These are phyloP conservation scores for Ferrisia virgata DNA, from an alignment of 2,888 invertebrate species.

Conservation along the genomic window DNA sequence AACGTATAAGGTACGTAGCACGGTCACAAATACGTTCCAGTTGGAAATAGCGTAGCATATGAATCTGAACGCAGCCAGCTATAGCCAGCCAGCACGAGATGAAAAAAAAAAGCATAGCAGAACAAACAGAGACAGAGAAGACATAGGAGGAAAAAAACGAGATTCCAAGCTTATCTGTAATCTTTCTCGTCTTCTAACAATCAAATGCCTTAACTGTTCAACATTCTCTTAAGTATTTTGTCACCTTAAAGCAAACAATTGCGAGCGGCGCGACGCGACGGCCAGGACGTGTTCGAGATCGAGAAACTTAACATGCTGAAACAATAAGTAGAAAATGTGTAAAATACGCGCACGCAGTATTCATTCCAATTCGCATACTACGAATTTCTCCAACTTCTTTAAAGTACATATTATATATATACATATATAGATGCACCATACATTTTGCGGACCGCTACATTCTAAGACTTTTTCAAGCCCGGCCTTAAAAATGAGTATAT, in stretches of 20 bases:
- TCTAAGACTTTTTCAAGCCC: no score
- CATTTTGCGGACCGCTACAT: no score
- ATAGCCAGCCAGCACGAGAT: no score
- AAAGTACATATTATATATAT: neutral
- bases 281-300: neutral
- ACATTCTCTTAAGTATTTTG: constrained; percentile 42
- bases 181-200: constrained; percentile 40
- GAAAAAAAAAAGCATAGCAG: no score
- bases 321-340: constrained; percentile 35
- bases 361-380: constrained; percentile 44
- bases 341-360: constrained; percentile 42
- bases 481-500: no score
- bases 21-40: no score
- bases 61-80: no score
- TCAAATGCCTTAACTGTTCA: constrained; percentile 41
- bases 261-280: no score
- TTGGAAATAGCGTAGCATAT: no score
- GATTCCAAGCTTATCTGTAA: constrained; percentile 41
- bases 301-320: neutral
- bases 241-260: constrained; percentile 43
- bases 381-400: constrained; percentile 25
- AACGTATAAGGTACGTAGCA: no score
- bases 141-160: neutral
- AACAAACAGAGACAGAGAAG: no score
- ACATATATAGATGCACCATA: neutral